Evolutionary conservation across 2,113 vertebrate species (phyloP), one percentile per base, ranked within the genome.

Genomic region (Pipra filicauda): DNA sequence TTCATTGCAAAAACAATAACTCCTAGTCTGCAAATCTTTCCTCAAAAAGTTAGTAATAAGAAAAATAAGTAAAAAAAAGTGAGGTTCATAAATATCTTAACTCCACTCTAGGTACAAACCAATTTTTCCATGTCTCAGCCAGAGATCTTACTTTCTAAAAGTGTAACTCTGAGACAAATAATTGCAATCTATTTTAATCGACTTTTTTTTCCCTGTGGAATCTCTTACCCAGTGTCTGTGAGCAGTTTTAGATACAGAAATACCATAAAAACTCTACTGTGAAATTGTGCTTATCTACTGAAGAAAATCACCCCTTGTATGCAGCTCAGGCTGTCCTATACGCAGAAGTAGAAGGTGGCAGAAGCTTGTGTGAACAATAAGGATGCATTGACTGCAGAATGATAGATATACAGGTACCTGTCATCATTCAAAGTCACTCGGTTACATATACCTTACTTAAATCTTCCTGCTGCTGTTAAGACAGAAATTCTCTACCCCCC

Each of bases 341-440:
- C 0, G 0, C 37, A 48, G 14, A 12, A 49, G n/a, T 5, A 33
- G 39, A 59, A 76, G 48, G 41, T 27, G 48, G 23, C 30, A 81
- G 65, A 55, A 70, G 24, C 31, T 59, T 22, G 6, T 30, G 28
- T 20, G 73, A 52, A 44, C 51, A 17, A 3, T 8, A 33, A 31
- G 14, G 3, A 4, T 31, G 31, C 39, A 22, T 4, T 31, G 62
- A 20, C 37, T 88, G 51, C 27, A 49, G 70, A 57, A 31, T 67
- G 46, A 33, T 2, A 10, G 39, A 24, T 22, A 14, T 7, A 20
- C 2, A 0, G 8, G n/a, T 55, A 35, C 33, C 54, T 20, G 30
- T 30, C 55, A 39, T 54, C 2, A 2, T 61, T 85, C 70, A 80
- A 69, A 82, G 57, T 11, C 62, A 52, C 30, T 88, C 61, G 46